phyloP scores from a whole-genome alignment of 2,888 invertebrate genomes.

The Phaedon cochleariae region DNA sequence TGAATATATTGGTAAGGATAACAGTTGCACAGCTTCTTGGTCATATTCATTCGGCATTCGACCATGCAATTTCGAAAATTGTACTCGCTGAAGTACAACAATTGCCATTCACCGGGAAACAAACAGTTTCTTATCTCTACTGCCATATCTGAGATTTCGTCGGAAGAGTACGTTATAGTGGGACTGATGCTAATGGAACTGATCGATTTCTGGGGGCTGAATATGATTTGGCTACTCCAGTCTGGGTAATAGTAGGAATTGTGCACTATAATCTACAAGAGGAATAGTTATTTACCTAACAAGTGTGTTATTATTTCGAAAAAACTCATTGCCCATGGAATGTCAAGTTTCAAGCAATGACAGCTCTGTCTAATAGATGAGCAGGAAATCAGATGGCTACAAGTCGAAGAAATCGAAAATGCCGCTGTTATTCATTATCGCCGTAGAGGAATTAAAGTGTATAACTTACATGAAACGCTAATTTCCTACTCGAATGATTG shows the following conservation, averaged over 20 bases:
- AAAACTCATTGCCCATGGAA: too few relatives aligned
- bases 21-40: slow-evolving; percentile 67
- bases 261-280: slow-evolving; percentile 68
- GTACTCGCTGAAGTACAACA: slow-evolving; percentile 61
- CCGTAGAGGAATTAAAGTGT: too few relatives aligned
- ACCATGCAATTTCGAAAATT: slow-evolving; percentile 74
- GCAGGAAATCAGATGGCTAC: too few relatives aligned
- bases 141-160: slow-evolving; percentile 64
- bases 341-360: too few relatives aligned
- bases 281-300: too few relatives aligned
- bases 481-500: too few relatives aligned
- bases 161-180: slow-evolving; percentile 70
- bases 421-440: too few relatives aligned
- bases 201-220: slow-evolving; percentile 67
- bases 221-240: slow-evolving; percentile 68
- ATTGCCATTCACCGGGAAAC: slow-evolving; percentile 66
- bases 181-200: slow-evolving; percentile 72
- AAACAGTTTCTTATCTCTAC: slow-evolving; percentile 67
- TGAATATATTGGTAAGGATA: slow-evolving; percentile 67
- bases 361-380: too few relatives aligned
- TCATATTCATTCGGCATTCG: slow-evolving; percentile 65
- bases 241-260: slow-evolving; percentile 72
- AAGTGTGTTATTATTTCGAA: too few relatives aligned
- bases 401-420: too few relatives aligned
- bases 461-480: too few relatives aligned